These are phyloP conservation scores for Coenobita brevimanus DNA, from an alignment of 1,140 invertebrate genomes.

Conservation along the genomic window DNA sequence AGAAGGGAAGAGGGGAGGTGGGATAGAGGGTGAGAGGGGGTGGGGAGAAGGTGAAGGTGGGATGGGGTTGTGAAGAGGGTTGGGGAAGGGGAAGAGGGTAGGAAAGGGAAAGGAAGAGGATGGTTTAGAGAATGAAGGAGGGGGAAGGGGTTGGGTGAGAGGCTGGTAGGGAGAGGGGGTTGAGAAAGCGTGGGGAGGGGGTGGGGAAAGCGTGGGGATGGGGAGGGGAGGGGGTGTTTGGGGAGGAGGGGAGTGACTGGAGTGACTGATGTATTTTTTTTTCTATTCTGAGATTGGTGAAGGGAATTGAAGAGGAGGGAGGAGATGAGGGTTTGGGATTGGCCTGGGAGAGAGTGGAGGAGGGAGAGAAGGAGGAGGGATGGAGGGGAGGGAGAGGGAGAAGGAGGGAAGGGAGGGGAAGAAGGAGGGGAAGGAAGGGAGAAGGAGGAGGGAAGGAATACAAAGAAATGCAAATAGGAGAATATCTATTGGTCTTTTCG, in stretches of 20 bases:
- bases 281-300: neutral
- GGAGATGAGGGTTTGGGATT: neutral
- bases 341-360: neutral
- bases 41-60: too few species aligned
- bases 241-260: neutral
- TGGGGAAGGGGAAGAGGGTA: neutral
- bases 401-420: neutral
- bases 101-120: neutral
- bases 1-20: neutral
- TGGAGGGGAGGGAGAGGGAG: neutral
- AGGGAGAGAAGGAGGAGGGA: neutral
- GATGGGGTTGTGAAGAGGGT: too few species aligned
- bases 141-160: too few species aligned
- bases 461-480: too few species aligned
- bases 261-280: neutral
- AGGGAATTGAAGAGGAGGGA: neutral
- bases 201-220: neutral
- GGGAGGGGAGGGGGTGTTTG: too few species aligned
- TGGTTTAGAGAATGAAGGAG: too few species aligned
- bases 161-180: neutral
- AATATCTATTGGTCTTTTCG: too few species aligned
- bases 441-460: neutral
- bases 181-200: neutral
- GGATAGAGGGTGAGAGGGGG: neutral
- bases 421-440: neutral